Base-by-base conservation (phyloP, 1,140 invertebrate species). In the Rhopalosiphum maidis region DNA sequence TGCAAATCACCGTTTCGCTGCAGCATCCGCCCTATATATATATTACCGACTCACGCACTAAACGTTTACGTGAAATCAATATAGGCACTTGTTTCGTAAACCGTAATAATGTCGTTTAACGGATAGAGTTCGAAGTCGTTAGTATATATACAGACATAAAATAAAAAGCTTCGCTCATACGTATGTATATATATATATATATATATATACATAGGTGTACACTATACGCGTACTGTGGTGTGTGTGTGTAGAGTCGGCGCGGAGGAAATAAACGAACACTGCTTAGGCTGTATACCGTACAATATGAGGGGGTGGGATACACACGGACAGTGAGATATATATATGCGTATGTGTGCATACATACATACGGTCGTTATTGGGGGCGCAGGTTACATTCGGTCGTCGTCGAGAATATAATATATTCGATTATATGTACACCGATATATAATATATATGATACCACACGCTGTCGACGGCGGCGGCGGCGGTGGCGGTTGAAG, bases 81-180 rank as follows among this genome's bases (percentile, higher is more conserved):
- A 77, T 77, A 77, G 60, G 60, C 60, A 77, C 60, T 77, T 77
- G 60, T 77, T n/a, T 77, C 60, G 60, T 35, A 77, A 51, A 77
- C 60, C 60, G 60, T 77, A 77, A 77, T 77, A 77, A 77, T n/a
- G 60, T 77, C 60, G 60, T 77, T 77, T 77, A 77, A 77, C 60
- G 60, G 60, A 77, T 77, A 77, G 30, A 77, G 60, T 77, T 77
- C 60, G 60, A n/a, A 77, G 60, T 77, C 60, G 60, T 77, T 77
- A 77, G 60, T 77, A 77, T 60, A 60, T 18, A 60, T 18, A 77
- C 60, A n/a, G 60, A 77, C 60, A 77, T 77, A 77, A 77, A 77
- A 77, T 77, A 77, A 77, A 77, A 77, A 77, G 60, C 60, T 77
- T 77, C 60, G 60, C 60, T 77, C 60, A 7, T n/a, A n/a, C 7